Evolutionary conservation across 1,140 invertebrate genomes (phyloP).

Genomic region (Maniola jurtina): DNA sequence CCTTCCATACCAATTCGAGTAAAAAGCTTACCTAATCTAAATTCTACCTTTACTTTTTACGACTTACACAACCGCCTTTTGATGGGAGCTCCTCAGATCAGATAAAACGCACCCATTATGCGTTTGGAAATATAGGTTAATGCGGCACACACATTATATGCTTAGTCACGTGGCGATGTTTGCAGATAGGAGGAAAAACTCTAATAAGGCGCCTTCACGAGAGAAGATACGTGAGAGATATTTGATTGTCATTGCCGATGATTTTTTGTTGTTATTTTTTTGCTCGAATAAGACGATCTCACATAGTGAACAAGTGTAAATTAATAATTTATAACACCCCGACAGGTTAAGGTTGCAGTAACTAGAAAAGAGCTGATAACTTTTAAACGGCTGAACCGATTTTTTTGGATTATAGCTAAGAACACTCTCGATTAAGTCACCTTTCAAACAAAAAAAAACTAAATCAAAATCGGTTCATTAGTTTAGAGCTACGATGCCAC

Average conservation of each 20-base stretch:
- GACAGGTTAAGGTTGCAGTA: too few species aligned
- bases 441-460: too few species aligned
- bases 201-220: constrained; percentile 28
- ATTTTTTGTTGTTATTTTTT: too few species aligned
- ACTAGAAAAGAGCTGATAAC: too few species aligned
- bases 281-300: too few species aligned
- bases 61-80: constrained; percentile 38
- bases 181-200: constrained; percentile 23
- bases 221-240: background rate
- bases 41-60: constrained; percentile 31
- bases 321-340: too few species aligned
- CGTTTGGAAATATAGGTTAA: constrained; percentile 55
- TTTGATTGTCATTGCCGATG: background rate
- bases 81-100: constrained; percentile 46
- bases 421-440: too few species aligned
- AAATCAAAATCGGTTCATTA: too few species aligned
- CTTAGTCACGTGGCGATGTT: constrained; percentile 37
- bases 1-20: background rate
- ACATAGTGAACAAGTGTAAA: too few species aligned
- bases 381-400: too few species aligned
- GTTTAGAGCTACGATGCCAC: too few species aligned
- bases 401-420: too few species aligned
- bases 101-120: constrained; percentile 48
- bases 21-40: constrained; percentile 3
- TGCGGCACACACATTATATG: constrained; percentile 36